phyloP scores from a whole-genome alignment of 2,113 vertebrate genomes.

The Actenoides hombroni region DNA sequence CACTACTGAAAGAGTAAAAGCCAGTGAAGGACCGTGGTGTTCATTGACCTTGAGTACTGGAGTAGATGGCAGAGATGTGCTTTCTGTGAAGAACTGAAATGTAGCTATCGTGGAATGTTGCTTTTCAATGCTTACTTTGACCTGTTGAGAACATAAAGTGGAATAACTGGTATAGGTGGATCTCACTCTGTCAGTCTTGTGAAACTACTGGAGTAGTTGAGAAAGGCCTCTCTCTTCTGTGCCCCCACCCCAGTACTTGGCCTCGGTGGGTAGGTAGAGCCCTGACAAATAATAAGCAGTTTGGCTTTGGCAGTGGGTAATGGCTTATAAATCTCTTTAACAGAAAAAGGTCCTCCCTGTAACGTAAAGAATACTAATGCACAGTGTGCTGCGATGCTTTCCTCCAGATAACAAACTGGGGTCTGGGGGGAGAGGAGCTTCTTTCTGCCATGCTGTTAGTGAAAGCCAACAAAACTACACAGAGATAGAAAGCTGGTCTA shows the following conservation, averaged over 20 bases:
- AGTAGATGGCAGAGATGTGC: background rate
- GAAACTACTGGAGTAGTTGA: background rate
- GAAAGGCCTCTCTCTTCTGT: background rate
- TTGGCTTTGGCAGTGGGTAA: background rate
- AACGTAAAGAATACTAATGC: background rate
- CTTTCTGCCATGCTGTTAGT: background rate
- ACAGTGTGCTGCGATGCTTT: background rate
- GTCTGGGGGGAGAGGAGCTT: background rate
- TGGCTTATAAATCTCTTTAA: background rate
- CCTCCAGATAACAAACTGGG: background rate
- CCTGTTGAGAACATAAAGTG: background rate
- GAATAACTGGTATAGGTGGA: conserved; percentile 32
- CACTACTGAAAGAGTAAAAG: background rate
- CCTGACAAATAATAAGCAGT: background rate
- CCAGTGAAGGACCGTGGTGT: background rate
- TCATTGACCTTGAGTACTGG: background rate
- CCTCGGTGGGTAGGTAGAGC: background rate
- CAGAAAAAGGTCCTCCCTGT: background rate
- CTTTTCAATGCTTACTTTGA: background rate
- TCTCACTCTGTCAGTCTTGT: background rate
- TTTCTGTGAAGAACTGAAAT: background rate
- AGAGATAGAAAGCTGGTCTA: background rate
- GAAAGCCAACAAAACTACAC: background rate
- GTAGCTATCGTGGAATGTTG: background rate
- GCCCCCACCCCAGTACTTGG: background rate